Evolutionary conservation across 92 coral and sea anemone species (phyloP).

Genomic region (Phymanthus crucifer): DNA sequence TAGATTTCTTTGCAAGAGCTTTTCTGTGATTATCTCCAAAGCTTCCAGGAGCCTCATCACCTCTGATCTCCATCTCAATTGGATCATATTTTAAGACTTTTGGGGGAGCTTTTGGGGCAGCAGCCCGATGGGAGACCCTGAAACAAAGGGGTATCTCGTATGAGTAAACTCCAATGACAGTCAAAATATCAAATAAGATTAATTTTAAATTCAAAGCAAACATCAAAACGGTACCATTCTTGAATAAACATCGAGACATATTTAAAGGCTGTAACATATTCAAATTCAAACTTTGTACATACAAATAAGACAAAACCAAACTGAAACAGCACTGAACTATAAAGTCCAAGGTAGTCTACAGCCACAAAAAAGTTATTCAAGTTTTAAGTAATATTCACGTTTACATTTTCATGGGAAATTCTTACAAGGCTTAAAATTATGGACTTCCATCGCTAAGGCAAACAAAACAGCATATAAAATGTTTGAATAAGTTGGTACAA

Average conservation of each 20-base stretch:
- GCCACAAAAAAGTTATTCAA: no score
- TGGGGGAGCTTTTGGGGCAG: constrained; percentile 64
- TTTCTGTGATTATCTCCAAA: constrained; percentile 46
- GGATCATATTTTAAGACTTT: constrained; percentile 59
- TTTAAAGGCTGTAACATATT: background rate
- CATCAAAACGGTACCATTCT: background rate
- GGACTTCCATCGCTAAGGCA: background rate
- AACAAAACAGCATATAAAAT: background rate
- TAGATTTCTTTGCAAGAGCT: constrained; percentile 50
- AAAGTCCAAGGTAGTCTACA: background rate
- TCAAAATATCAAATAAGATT: background rate
- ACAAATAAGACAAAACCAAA: background rate
- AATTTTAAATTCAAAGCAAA: background rate
- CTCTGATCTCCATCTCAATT: constrained; percentile 34
- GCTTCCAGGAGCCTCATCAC: constrained; percentile 42
- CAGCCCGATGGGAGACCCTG: constrained; percentile 12
- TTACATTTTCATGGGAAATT: background rate
- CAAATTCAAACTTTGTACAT: background rate
- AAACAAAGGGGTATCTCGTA: background rate
- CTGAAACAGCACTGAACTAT: background rate
- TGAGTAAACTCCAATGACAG: background rate
- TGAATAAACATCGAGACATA: background rate
- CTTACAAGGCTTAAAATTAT: background rate
- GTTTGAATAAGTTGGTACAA: background rate
- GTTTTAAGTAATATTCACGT: no score